Percentiles rank a stretch among this genome's conserved stretches.
Evolutionary conservation across 1,140 invertebrate genomes (phyloP).

Genomic region (Drosophila sechellia): DNA sequence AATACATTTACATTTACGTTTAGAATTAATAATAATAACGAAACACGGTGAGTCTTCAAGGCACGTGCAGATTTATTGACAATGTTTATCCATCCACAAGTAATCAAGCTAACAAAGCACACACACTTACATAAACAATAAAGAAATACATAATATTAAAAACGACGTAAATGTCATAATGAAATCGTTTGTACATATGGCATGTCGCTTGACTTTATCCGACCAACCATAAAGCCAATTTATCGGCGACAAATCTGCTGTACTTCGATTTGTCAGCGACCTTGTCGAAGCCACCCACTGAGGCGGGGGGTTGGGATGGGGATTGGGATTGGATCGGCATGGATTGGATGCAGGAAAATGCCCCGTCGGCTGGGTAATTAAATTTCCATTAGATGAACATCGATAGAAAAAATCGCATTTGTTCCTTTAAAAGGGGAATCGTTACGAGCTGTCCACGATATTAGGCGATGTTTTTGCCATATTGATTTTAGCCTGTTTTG

Average conservation of each 20-base stretch:
- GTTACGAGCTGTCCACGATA: too few species aligned
- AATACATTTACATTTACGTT: background rate
- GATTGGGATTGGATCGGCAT: background rate
- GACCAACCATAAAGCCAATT: slow-evolving; percentile 26
- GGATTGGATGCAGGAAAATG: slow-evolving; percentile 5
- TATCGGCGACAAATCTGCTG: slow-evolving; percentile 24
- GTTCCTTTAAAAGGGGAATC: too few species aligned
- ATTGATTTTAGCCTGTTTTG: slow-evolving; percentile 22
- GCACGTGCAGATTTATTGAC: slow-evolving; percentile 37
- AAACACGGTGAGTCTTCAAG: background rate
- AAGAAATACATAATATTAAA: slow-evolving; percentile 10
- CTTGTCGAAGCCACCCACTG: slow-evolving; percentile 19
- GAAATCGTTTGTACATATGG: slow-evolving; percentile 58
- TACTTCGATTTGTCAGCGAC: slow-evolving; percentile 39
- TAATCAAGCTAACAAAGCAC: slow-evolving; percentile 36
- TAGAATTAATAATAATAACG: slow-evolving; percentile 1
- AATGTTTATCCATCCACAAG: slow-evolving; percentile 36
- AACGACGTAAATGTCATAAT: slow-evolving; percentile 44
- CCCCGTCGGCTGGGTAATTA: slow-evolving; percentile 12
- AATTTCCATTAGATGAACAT: slow-evolving; percentile 40
- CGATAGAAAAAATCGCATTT: slow-evolving; percentile 4
- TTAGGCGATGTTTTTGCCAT: too few species aligned
- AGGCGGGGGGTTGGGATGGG: background rate
- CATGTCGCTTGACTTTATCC: slow-evolving; percentile 12
- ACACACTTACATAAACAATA: slow-evolving; percentile 31